Evolutionary conservation across 2,797 vertebrate genomes (phyloP).

Genomic region (Muraenolepis orangiensis): DNA sequence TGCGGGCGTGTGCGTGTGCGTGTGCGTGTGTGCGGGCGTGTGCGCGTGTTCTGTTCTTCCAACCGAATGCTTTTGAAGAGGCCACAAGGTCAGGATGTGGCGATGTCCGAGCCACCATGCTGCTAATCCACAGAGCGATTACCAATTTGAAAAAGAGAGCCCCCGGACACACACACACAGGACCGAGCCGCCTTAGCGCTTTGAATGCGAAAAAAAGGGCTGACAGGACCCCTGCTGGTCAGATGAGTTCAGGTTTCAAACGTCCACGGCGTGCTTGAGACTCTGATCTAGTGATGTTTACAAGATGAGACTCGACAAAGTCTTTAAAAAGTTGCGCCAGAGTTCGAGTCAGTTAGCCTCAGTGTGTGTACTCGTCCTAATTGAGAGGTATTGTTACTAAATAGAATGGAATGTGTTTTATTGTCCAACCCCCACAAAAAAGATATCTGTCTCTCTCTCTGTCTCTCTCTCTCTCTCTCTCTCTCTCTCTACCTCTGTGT

Average conservation of each 20-base stretch:
- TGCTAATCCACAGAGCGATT: slow-evolving; percentile 21
- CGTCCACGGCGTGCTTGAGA: slow-evolving; percentile 37
- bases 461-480: slow-evolving; percentile 6
- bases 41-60: not conserved
- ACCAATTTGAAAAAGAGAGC: slow-evolving; percentile 18
- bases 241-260: slow-evolving; percentile 29
- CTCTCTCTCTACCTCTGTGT: not conserved
- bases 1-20: slow-evolving; percentile 8
- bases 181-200: not conserved
- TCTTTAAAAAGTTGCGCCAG: not conserved
- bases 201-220: not conserved
- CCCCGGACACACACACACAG: not conserved
- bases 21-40: not conserved
- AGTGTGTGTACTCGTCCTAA: not conserved
- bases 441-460: not conserved
- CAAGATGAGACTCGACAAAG: not conserved
- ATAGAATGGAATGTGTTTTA: slow-evolving; percentile 36
- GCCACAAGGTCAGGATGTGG: not conserved
- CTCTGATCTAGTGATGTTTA: not conserved
- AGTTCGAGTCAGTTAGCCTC: not conserved
- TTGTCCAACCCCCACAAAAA: not conserved
- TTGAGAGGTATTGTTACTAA: slow-evolving; percentile 18
- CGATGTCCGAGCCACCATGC: not conserved
- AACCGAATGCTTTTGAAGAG: not conserved
- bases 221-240: slow-evolving; percentile 50